A percentile compares a stretch with the other conserved stretches of the same genome.
These are phyloP conservation scores for Sesia bembeciformis DNA, from an alignment of 2,888 invertebrate species.

Conservation along the genomic window DNA sequence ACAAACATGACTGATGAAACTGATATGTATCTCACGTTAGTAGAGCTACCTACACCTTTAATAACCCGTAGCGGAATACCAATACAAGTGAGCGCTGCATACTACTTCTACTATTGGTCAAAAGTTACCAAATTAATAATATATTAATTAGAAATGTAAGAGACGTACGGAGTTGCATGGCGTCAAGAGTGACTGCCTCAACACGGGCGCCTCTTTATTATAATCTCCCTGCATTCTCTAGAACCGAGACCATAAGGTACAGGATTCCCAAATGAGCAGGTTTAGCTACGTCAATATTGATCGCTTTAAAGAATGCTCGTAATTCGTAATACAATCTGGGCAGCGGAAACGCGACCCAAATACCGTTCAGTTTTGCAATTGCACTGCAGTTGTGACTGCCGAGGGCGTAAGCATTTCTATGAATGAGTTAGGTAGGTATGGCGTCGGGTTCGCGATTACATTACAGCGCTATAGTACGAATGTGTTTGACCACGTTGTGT, in stretches of 20 bases:
- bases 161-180: constrained; percentile 72
- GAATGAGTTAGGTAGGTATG: constrained; percentile 42
- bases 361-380: constrained; percentile 34
- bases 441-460: constrained; percentile 39
- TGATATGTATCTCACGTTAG: neutral
- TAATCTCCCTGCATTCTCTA: constrained; percentile 70
- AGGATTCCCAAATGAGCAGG: constrained; percentile 71
- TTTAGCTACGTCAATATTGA: constrained; percentile 9
- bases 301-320: neutral
- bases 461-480: constrained; percentile 27
- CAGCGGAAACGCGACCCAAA: constrained; percentile 37
- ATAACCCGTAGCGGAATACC: too few species aligned
- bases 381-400: constrained; percentile 29
- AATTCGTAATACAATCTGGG: neutral
- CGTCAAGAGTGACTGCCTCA: constrained; percentile 66
- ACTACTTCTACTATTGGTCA: too few species aligned
- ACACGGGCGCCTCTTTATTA: constrained; percentile 64
- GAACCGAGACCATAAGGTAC: constrained; percentile 59
- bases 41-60: too few species aligned
- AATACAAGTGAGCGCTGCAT: too few species aligned
- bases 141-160: constrained; percentile 36
- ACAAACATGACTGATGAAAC: neutral
- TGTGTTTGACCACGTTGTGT: constrained; percentile 12
- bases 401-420: constrained; percentile 37
- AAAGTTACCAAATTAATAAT: too few species aligned